Base-by-base conservation (phyloP, 2,797 vertebrate species). In the Cyprinella venusta region DNA sequence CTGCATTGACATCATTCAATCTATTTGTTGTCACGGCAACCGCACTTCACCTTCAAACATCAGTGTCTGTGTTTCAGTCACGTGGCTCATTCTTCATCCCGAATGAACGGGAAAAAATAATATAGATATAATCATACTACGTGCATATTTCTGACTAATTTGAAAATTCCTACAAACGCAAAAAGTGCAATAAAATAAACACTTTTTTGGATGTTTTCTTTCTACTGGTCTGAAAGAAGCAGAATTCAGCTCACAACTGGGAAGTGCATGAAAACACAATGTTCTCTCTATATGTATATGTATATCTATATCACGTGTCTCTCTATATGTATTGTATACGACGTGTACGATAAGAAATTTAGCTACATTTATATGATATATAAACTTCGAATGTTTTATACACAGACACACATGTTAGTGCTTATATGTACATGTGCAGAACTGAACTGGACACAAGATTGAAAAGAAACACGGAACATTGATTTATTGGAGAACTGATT, bases 21-120 rank as follows among this genome's bases (percentile, higher is more conserved):
- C 93, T 91, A 92, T 84, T 85, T 71, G 94, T 95, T 94, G 92
- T 94, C 91, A 94, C 88, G 90, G 92, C 59, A 90, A 95, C 93
- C 78, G 87, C 84, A 86, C 91, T 93, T 94, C 92, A 94, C 92
- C 93, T 93, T 94, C 91, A 93, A 90, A 93, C 88, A 76, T 76
- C 69, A 77, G 80, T 81, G 80, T 56, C 21, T n/a, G 54, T 9
- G 52, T 8, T 9, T 56, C 19, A n/a, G 54, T 59, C 56, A 12
- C 56, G 5, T 59, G n/a, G 5, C 56, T 82, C 30, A 30, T 71
- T 36, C 15, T n/a, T 21, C 21, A 21, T 21, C 1, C 19, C 21
- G 19, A 7, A 38, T n/a, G 21, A 6, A 54, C 1, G 8, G 8
- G 10, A 4, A n/a, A 56, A n/a, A 4, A 56, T 3, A 54, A 21